Evolutionary conservation across 1,140 invertebrate genomes (phyloP).

Genomic region (Euwallacea fornicatus): DNA sequence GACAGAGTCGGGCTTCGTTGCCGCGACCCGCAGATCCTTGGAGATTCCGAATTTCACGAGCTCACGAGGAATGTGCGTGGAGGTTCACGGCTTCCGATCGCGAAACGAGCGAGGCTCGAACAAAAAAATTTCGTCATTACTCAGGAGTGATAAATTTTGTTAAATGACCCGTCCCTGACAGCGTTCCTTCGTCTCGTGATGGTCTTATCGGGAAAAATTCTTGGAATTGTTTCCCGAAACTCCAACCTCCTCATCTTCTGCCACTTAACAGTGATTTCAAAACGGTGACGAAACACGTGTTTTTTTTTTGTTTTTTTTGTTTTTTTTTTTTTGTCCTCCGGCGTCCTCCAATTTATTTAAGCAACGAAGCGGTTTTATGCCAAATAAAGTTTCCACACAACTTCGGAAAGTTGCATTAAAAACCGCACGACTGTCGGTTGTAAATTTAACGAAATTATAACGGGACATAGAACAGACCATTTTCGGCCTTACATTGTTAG

Average conservation of each 20-base stretch:
- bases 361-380: too few species aligned
- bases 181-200: constrained; percentile 1
- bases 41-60: not conserved
- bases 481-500: constrained; percentile 30
- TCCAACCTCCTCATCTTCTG: constrained; percentile 27
- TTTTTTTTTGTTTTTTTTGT: too few species aligned
- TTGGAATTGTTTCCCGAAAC: constrained; percentile 34
- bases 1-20: not conserved
- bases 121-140: too few species aligned
- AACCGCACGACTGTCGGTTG: constrained; percentile 11
- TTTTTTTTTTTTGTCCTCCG: not conserved
- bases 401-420: not conserved
- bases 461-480: constrained; percentile 32
- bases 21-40: too few species aligned
- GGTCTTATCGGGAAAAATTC: constrained; percentile 35
- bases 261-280: constrained; percentile 37
- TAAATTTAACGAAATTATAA: constrained; percentile 35
- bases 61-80: not conserved
- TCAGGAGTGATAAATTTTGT: not conserved
- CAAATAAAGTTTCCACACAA: too few species aligned
- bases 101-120: too few species aligned
- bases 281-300: constrained; percentile 17
- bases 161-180: not conserved
- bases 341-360: too few species aligned
- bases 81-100: not conserved